These are phyloP conservation scores for Zelostemma sp. DNA, from an alignment of 1,140 invertebrate genomes.

Conservation along the genomic window DNA sequence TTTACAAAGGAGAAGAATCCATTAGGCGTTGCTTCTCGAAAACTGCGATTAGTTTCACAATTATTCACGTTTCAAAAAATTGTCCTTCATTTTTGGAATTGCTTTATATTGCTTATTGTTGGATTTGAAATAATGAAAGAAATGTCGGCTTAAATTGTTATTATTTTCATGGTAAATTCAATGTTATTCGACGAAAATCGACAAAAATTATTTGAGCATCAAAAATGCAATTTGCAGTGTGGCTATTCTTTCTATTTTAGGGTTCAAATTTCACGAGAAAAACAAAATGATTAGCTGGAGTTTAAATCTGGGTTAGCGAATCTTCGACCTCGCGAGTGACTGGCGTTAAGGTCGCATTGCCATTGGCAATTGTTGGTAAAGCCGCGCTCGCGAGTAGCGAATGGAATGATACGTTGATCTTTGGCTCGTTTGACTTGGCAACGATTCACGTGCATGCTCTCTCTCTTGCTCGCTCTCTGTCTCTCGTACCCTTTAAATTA, in stretches of 20 bases:
- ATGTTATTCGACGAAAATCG: too few relatives aligned
- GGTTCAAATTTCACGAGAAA: constrained; percentile 26
- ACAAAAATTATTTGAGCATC: not conserved
- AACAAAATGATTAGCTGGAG: constrained; percentile 53
- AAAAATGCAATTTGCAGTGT: too few relatives aligned
- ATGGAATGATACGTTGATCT: constrained; percentile 1
- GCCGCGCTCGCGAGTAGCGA: constrained; percentile 7
- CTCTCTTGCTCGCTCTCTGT: constrained; percentile 52
- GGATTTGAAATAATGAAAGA: too few relatives aligned
- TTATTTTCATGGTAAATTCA: too few relatives aligned
- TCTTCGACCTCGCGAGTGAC: constrained; percentile 25
- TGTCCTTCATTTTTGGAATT: not conserved
- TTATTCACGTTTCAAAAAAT: not conserved
- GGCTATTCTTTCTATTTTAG: too few relatives aligned
- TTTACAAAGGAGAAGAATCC: constrained; percentile 5
- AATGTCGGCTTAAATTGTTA: too few relatives aligned
- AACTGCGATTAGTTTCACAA: too few relatives aligned
- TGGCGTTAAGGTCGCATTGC: constrained; percentile 32
- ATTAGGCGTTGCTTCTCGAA: not conserved
- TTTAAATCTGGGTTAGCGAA: constrained; percentile 52
- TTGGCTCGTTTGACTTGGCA: not conserved
- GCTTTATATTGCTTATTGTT: too few relatives aligned
- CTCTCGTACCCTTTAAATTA: too few relatives aligned
- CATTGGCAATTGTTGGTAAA: constrained; percentile 51
- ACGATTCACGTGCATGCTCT: constrained; percentile 31